These are phyloP conservation scores for Tribolium castaneum DNA, from an alignment of 1,140 invertebrate genomes.

Conservation along the genomic window DNA sequence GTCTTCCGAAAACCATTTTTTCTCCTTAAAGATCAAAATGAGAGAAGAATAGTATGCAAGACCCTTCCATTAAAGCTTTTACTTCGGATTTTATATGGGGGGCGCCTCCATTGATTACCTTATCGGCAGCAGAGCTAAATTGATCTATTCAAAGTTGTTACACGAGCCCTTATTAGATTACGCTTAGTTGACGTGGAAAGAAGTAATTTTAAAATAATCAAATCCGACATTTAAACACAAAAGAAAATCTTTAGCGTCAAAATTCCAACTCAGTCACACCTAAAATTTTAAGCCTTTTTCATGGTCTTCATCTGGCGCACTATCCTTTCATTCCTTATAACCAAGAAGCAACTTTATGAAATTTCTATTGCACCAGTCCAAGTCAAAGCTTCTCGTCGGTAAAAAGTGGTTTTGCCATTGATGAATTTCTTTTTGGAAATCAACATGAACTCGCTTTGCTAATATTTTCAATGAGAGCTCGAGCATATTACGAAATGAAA, in stretches of 20 bases:
- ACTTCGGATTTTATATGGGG: conserved; percentile 17
- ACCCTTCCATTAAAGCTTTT: conserved; percentile 28
- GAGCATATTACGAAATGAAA: background rate
- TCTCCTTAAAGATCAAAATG: conserved; percentile 2
- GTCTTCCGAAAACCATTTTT: conserved; percentile 18
- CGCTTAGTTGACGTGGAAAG: conserved; percentile 21
- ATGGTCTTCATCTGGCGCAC: background rate
- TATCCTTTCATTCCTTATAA: background rate
- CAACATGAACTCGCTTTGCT: background rate
- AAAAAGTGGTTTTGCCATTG: background rate
- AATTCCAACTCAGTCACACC: background rate
- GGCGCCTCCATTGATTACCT: conserved; percentile 25
- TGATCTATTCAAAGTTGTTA: conserved; percentile 34
- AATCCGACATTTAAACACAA: conserved; percentile 5
- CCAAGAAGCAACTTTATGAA: background rate
- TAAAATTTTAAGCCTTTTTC: background rate
- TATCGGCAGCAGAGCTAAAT: conserved; percentile 25
- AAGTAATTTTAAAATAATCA: conserved; percentile 35
- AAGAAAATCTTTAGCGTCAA: background rate
- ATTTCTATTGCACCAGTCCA: background rate
- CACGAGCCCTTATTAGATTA: conserved; percentile 20
- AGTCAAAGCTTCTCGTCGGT: background rate
- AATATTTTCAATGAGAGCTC: background rate
- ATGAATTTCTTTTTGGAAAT: background rate
- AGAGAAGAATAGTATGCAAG: background rate